Conservation (phyloP, 2,113 vertebrate species). For the Poicephalus gulielmi region DNA sequence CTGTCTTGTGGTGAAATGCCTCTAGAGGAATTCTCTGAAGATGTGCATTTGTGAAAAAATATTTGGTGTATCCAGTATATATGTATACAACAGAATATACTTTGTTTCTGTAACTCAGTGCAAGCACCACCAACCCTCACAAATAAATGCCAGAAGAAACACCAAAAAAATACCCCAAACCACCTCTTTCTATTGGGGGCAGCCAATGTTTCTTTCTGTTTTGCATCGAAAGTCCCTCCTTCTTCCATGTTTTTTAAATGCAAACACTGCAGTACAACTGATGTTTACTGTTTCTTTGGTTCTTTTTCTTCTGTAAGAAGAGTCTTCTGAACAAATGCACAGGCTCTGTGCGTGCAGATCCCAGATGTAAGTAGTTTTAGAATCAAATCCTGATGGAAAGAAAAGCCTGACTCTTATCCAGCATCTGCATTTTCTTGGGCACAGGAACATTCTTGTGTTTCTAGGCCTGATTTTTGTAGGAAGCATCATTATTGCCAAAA, state of each 20-base stretch:
- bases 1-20: neutral
- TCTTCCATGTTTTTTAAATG: neutral
- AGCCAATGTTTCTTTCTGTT: neutral
- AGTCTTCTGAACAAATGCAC: neutral
- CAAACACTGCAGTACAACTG: neutral
- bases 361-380: neutral
- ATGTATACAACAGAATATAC: neutral
- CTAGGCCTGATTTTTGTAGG: neutral
- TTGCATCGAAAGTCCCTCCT: neutral
- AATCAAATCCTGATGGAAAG: neutral
- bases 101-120: neutral
- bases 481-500: neutral
- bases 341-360: neutral
- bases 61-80: neutral
- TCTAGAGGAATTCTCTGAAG: neutral
- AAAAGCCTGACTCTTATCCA: neutral
- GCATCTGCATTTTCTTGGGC: neutral
- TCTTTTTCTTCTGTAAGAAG: neutral
- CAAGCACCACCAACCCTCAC: neutral
- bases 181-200: neutral
- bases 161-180: accelerated
- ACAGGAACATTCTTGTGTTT: neutral
- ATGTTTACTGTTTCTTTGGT: neutral
- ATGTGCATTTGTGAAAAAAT: neutral
- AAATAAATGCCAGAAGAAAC: neutral